Conservation (phyloP, 1,140 invertebrate genomes). For the Neuroterus valhalla region DNA sequence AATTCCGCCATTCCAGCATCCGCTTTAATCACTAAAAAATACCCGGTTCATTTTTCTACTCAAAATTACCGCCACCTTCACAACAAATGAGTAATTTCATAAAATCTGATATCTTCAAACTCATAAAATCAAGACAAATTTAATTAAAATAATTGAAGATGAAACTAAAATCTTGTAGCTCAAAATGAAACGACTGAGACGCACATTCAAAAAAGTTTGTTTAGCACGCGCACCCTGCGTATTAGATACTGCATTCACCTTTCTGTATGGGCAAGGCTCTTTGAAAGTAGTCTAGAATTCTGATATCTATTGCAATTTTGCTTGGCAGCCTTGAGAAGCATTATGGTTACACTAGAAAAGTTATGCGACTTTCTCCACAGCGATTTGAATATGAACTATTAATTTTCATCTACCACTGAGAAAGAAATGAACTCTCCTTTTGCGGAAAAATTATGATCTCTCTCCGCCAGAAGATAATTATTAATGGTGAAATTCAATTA, state of each 20-base stretch:
- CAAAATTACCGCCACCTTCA: not conserved
- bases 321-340: conserved; percentile 60
- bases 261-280: conserved; percentile 57
- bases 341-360: conserved; percentile 53
- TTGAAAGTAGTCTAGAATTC: conserved; percentile 66
- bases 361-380: conserved; percentile 58
- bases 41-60: conserved; percentile 3
- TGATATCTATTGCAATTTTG: conserved; percentile 61
- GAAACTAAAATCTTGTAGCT: not conserved
- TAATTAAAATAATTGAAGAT: too few species aligned
- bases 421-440: not conserved
- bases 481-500: conserved; percentile 13
- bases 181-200: not conserved
- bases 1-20: conserved; percentile 93
- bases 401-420: not conserved
- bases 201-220: conserved; percentile 10
- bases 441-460: not conserved
- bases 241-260: conserved; percentile 48
- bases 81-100: conserved; percentile 20
- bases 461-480: not conserved
- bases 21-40: conserved; percentile 85
- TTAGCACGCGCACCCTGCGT: conserved; percentile 49
- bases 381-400: conserved; percentile 24
- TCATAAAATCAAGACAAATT: conserved; percentile 24
- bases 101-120: conserved; percentile 28